A percentile compares a stretch with the other conserved stretches of the same genome.
These are phyloP conservation scores for Leucopternis melanops DNA, from an alignment of 2,113 vertebrate genomes.

Conservation along the genomic window DNA sequence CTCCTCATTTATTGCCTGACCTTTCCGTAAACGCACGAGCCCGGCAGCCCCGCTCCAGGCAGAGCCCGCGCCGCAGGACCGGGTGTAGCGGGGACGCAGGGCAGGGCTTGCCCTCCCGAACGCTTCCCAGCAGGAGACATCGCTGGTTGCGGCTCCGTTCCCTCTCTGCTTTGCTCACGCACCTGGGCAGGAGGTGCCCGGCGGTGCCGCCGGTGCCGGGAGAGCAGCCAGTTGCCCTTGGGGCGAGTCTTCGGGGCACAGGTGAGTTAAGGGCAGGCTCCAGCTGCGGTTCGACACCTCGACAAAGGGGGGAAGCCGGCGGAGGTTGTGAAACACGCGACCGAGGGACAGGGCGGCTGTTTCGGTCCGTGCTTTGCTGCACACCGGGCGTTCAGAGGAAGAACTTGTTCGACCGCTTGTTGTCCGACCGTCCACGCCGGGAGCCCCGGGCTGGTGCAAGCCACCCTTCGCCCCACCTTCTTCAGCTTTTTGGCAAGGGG, in stretches of 20 bases:
- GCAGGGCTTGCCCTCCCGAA: background rate
- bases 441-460: background rate
- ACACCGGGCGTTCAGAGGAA: background rate
- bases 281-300: background rate
- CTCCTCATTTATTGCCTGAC: background rate
- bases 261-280: background rate
- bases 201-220: fast-evolving
- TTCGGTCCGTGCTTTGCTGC: background rate
- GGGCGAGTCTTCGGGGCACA: background rate
- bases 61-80: background rate
- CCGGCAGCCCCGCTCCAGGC: background rate
- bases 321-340: background rate
- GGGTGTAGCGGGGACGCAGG: background rate
- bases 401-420: conserved; percentile 37
- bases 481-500: background rate
- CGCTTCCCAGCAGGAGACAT: background rate
- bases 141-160: fast-evolving
- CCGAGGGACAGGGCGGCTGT: background rate
- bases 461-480: background rate
- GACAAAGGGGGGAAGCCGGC: fast-evolving
- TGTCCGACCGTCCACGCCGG: fast-evolving
- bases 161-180: too few relatives aligned
- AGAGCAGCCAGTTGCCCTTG: fast-evolving
- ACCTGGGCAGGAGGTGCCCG: fast-evolving
- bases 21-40: background rate